Base-by-base conservation (phyloP, 2,113 vertebrate genomes). In the Aphelocoma coerulescens region DNA sequence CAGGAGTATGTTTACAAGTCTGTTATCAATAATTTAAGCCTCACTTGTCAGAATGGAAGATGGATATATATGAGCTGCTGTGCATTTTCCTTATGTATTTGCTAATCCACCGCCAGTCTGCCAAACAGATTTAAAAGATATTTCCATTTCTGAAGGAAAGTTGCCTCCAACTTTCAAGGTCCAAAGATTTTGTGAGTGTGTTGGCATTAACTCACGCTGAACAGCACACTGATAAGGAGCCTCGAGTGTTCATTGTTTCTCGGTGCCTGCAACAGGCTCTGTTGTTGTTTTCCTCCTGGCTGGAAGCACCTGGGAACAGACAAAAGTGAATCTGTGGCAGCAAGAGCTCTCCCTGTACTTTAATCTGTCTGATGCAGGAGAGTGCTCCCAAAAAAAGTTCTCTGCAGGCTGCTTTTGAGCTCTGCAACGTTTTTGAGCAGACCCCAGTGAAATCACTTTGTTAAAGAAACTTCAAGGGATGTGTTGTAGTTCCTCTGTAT, bases 11-110 rank as follows among this genome's bases (percentile, higher is more conserved):
- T 75, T 93, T 92, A 95, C 81, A 85, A 69, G 67, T 14, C 88
- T 84, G 44, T 83, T 85, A 96, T 84, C 82, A 93, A 85, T 93
- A 94, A 91, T 95, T 89, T 85, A 93, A 75, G 58, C n/a, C 77
- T 89, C n/a, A 46, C 35, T 61, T 96, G 87, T 95, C 91, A 92
- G 90, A 87, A 49, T 2, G 62, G 48, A 44, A 72, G 35, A 65
- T 55, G 41, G 41, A 49, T 69, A 44, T 83, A 37, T 30, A 39
- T 19, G 66, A 37, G 33, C 17, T 74, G 21, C 33, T 71, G n/a
- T 78, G 57, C 37, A 32, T 76, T 92, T 75, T 76, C 46, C 49
- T 67, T 37, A 49, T 14, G 12, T 46, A 18, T 54, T 90, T 81
- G 37, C 69, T 91, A 92, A 94, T 78, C 69, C 52, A 79, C 54